phyloP scores from a whole-genome alignment of 1,140 invertebrate species.

The Diachasmimorpha longicaudata region DNA sequence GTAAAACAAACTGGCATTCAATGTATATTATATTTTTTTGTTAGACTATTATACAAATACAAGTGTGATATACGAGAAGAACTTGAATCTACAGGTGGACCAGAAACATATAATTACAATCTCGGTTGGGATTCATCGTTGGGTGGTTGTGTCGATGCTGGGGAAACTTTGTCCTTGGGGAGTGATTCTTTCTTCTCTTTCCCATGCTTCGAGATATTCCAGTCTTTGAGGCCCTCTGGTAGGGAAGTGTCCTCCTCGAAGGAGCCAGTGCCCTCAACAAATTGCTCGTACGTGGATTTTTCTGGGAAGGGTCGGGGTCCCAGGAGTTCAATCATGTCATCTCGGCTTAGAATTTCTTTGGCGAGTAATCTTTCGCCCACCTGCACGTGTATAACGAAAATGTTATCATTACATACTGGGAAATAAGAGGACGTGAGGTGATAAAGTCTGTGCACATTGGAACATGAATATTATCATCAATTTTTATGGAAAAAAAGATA shows the following conservation, averaged over 20 bases:
- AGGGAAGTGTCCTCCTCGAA: slow-evolving; percentile 95
- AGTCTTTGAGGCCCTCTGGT: slow-evolving; percentile 94
- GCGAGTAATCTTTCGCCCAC: slow-evolving; percentile 94
- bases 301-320: slow-evolving; percentile 96
- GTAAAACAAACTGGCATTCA: not conserved
- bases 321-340: slow-evolving; percentile 97
- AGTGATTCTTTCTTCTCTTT: not conserved
- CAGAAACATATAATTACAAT: slow-evolving; percentile 39
- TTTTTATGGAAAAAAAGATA: too few species aligned
- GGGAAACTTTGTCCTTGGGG: slow-evolving; percentile 20
- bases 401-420: too few species aligned
- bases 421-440: too few species aligned
- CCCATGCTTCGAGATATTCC: slow-evolving; percentile 79
- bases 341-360: slow-evolving; percentile 93
- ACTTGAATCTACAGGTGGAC: slow-evolving; percentile 38
- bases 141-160: slow-evolving; percentile 21
- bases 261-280: slow-evolving; percentile 98
- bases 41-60: slow-evolving; percentile 57
- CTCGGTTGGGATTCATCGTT: slow-evolving; percentile 40
- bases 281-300: slow-evolving; percentile 99
- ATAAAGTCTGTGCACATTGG: too few species aligned
- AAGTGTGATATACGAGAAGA: slow-evolving; percentile 30
- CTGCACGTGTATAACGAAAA: slow-evolving; percentile 53
- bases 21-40: slow-evolving; percentile 15
- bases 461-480: too few species aligned